Percentiles rank a stretch among this genome's conserved stretches.
These are phyloP conservation scores for Hydrochoerus hydrochaeris DNA, from an alignment of 2,113 vertebrate species.

Conservation along the genomic window DNA sequence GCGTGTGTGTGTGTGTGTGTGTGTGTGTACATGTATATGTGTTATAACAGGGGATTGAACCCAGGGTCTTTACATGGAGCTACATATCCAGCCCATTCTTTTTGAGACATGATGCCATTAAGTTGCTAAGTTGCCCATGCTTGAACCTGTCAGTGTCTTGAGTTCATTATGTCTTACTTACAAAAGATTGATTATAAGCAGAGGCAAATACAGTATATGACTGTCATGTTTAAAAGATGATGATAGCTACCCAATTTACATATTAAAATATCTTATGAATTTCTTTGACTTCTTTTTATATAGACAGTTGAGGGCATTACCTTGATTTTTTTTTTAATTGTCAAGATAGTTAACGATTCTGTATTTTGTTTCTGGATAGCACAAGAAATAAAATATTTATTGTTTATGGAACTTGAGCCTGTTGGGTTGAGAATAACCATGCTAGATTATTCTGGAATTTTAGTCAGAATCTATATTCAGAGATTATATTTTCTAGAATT, in stretches of 20 bases:
- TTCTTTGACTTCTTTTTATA: not conserved
- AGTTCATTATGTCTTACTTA: not conserved
- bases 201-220: not conserved
- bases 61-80: not conserved
- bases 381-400: slow-evolving; percentile 3
- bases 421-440: not conserved
- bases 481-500: slow-evolving; percentile 35
- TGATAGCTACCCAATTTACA: not conserved
- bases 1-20: not conserved
- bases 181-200: not conserved
- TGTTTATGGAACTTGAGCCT: not conserved
- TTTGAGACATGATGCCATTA: not conserved
- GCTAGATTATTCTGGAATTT: not conserved
- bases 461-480: not conserved
- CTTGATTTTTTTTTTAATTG: not conserved
- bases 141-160: not conserved
- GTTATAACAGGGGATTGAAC: not conserved
- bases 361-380: slow-evolving; percentile 22
- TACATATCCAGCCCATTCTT: not conserved
- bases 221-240: not conserved
- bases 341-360: not conserved
- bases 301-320: not conserved
- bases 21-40: not conserved
- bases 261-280: slow-evolving; percentile 1
- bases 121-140: not conserved